Conservation (phyloP, 2,888 invertebrate genomes). For the Troides aeacus region DNA sequence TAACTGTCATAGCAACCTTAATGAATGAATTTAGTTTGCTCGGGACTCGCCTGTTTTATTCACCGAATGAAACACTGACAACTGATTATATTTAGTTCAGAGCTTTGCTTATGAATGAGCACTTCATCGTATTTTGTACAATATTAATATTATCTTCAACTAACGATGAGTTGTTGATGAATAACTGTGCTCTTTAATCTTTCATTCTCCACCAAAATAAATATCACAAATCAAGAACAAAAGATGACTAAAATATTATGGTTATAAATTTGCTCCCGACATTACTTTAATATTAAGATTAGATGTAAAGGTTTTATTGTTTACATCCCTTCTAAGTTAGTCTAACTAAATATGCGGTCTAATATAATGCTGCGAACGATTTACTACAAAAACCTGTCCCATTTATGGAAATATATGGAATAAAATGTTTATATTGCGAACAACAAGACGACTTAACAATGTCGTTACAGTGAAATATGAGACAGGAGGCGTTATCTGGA, state of each 20-base stretch:
- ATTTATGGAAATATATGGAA: conserved; percentile 27
- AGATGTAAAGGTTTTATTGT: not conserved
- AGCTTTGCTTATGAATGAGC: too few species aligned
- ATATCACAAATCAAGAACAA: too few species aligned
- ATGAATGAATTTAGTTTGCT: too few species aligned
- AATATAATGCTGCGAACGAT: not conserved
- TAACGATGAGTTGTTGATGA: too few species aligned
- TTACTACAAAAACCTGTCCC: conserved; percentile 21
- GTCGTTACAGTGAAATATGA: conserved; percentile 28
- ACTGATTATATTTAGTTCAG: too few species aligned
- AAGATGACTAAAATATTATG: not conserved
- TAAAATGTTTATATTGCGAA: conserved; percentile 25
- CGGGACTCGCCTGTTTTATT: too few species aligned
- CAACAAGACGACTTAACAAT: conserved; percentile 24
- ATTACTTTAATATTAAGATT: not conserved
- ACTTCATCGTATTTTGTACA: too few species aligned
- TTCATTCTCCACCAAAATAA: too few species aligned
- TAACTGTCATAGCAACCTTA: too few species aligned
- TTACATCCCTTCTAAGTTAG: not conserved
- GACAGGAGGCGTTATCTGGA: conserved; percentile 23
- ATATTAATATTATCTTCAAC: too few species aligned
- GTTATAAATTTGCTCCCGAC: not conserved
- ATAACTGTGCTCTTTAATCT: too few species aligned
- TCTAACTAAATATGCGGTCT: not conserved
- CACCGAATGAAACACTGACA: too few species aligned